phyloP scores from a whole-genome alignment of 2,888 invertebrate species.

The Cremastobaeus sp. region DNA sequence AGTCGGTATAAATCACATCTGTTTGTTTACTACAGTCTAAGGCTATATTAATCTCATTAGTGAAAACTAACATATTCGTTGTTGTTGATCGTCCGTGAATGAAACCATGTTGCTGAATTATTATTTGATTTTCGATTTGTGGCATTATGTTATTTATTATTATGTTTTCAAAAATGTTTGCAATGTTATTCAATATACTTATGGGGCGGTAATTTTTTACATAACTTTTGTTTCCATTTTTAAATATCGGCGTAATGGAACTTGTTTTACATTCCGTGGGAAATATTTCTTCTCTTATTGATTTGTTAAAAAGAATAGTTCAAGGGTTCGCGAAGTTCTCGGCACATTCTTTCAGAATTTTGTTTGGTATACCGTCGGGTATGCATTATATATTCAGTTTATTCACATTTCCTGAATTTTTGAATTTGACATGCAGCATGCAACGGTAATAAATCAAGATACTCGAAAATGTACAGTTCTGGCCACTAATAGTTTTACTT shows the following conservation, averaged over 20 bases:
- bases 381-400: no score
- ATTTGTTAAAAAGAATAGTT: conserved; percentile 20
- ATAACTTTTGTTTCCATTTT: conserved; percentile 3
- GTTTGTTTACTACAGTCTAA: conserved; percentile 1
- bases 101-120: conserved; percentile 22
- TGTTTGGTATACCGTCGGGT: conserved; percentile 16
- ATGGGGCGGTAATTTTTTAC: conserved; percentile 27
- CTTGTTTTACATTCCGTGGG: conserved; percentile 13
- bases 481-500: no score
- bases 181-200: neutral
- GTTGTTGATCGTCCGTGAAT: neutral
- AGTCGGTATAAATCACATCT: conserved; percentile 8
- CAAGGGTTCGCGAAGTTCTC: neutral
- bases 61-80: conserved; percentile 1
- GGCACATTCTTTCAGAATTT: neutral
- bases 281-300: neutral
- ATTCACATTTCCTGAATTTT: no score
- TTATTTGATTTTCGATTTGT: conserved; percentile 4
- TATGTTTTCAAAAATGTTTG: conserved; percentile 24
- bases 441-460: no score
- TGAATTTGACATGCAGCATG: no score
- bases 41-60: neutral
- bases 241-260: conserved; percentile 22
- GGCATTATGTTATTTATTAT: conserved; percentile 4
- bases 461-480: no score